These are phyloP conservation scores for Sanderia malayensis DNA, from an alignment of 30 jellyfish, hydroid and myxozoan genomes.

Conservation along the genomic window DNA sequence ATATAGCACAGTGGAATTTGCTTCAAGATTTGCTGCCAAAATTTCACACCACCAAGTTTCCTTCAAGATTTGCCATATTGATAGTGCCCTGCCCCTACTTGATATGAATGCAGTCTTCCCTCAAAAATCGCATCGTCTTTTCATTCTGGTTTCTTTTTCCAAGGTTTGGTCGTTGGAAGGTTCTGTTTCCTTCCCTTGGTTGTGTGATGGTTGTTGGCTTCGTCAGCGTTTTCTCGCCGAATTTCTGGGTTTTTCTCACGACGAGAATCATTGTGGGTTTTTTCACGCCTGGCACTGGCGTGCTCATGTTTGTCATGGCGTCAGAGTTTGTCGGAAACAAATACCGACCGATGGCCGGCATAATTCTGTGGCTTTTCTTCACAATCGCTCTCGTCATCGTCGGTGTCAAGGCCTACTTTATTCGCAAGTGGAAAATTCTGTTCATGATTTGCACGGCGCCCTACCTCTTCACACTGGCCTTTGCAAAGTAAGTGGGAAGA, in stretches of 20 bases:
- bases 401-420: conserved; percentile 79
- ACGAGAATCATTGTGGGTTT: conserved; percentile 71
- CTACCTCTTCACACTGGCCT: conserved; percentile 53
- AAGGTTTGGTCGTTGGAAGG: conserved; percentile 77
- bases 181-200: conserved; percentile 51
- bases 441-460: conserved; percentile 77
- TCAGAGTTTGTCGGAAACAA: conserved; percentile 84
- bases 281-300: conserved; percentile 72
- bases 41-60: no score
- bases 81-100: no score
- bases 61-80: no score
- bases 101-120: no score
- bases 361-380: conserved; percentile 70
- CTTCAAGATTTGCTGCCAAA: no score
- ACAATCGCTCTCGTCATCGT: conserved; percentile 65
- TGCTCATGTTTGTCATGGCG: conserved; percentile 66
- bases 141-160: no score
- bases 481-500: conserved; percentile 66
- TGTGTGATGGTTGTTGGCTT: conserved; percentile 58
- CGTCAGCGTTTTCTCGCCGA: conserved; percentile 66
- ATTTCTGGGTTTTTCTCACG: conserved; percentile 37
- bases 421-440: conserved; percentile 71
- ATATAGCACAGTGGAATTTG: no score
- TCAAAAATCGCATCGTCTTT: no score
- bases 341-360: conserved; percentile 79